Percentiles rank a stretch among this genome's conserved stretches.
Conservation (phyloP, 2,888 invertebrate species). For the Sthenelais limicola region DNA sequence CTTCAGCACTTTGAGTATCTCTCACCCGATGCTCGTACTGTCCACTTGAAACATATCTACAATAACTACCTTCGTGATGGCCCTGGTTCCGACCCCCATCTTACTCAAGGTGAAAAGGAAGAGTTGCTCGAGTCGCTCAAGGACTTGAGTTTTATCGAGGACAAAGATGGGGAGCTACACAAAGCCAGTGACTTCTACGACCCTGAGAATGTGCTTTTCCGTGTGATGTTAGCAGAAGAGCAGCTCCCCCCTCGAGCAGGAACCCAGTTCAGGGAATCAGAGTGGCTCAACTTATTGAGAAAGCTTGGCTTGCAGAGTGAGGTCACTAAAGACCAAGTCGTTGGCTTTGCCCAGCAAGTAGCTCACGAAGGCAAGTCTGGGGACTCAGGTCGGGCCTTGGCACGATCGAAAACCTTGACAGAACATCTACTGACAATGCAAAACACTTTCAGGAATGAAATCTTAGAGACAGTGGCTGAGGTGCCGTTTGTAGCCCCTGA, state of each 20-base stretch:
- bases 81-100: neutral
- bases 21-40: conserved; percentile 46
- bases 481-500: conserved; percentile 47
- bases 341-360: conserved; percentile 47
- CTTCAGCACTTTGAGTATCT: conserved; percentile 55
- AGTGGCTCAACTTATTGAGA: conserved; percentile 49
- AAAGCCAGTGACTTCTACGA: conserved; percentile 55
- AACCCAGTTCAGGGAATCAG: conserved; percentile 45
- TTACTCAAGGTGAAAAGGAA: conserved; percentile 43
- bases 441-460: conserved; percentile 34
- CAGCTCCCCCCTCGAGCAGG: conserved; percentile 51
- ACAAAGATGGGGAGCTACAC: conserved; percentile 47
- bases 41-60: conserved; percentile 51
- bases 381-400: conserved; percentile 34
- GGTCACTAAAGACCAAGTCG: conserved; percentile 46
- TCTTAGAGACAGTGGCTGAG: conserved; percentile 43
- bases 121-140: conserved; percentile 48
- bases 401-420: conserved; percentile 47
- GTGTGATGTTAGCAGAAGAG: conserved; percentile 51
- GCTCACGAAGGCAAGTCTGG: conserved; percentile 44
- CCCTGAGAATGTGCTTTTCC: conserved; percentile 52
- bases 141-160: conserved; percentile 50
- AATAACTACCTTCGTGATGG: conserved; percentile 46
- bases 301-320: conserved; percentile 47
- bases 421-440: conserved; percentile 47